These are phyloP conservation scores for Xestia rhomboidea DNA, from an alignment of 2,888 invertebrate species.

Conservation along the genomic window DNA sequence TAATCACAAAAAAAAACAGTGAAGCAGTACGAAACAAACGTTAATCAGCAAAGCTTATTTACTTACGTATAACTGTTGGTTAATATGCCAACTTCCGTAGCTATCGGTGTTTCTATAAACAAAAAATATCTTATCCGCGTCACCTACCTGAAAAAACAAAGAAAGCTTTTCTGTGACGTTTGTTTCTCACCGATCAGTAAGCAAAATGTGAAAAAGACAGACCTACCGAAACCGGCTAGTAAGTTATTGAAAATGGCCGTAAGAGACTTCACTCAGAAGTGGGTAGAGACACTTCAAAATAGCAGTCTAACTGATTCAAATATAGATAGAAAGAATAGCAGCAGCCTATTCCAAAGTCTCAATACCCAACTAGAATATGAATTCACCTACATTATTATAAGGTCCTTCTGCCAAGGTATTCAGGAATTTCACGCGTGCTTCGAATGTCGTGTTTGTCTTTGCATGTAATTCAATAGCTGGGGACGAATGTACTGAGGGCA, in stretches of 20 bases:
- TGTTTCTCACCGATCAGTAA: too few species aligned
- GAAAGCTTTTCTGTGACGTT: too few species aligned
- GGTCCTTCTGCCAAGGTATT: constrained; percentile 5
- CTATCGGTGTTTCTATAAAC: too few species aligned
- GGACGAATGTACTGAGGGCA: neutral
- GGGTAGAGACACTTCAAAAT: neutral
- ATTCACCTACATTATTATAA: constrained; percentile 10
- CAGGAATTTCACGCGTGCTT: constrained; percentile 28
- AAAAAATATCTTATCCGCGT: too few species aligned
- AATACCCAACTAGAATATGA: constrained; percentile 12
- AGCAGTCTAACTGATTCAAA: neutral
- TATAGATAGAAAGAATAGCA: too few species aligned
- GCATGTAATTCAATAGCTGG: constrained; percentile 35
- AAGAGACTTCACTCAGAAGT: neutral
- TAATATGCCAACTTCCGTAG: too few species aligned
- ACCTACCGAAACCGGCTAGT: too few species aligned
- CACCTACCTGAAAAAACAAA: too few species aligned
- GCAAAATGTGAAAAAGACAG: too few species aligned
- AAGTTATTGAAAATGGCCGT: too few species aligned
- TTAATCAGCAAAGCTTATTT: neutral
- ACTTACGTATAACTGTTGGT: too few species aligned
- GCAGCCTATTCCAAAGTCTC: neutral
- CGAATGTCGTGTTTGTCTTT: constrained; percentile 33
- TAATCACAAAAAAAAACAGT: neutral
- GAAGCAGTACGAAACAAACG: neutral